Conservation (phyloP, 2,113 vertebrate species). For the Puffinus mauretanicus region DNA sequence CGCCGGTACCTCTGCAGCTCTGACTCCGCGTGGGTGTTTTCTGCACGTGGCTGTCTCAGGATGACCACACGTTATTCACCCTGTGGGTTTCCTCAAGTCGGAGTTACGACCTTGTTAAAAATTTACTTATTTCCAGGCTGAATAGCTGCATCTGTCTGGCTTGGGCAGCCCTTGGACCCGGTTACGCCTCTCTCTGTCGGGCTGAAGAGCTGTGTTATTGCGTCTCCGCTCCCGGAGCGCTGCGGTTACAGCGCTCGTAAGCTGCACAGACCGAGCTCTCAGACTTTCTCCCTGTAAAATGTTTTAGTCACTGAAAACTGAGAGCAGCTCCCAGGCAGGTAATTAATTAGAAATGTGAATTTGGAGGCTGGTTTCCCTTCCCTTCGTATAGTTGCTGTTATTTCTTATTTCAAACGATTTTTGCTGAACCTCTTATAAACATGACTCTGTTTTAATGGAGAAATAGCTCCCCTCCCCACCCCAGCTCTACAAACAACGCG, state of each 20-base stretch:
- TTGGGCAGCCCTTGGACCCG: not conserved
- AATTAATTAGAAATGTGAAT: slow-evolving; percentile 7
- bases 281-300: not conserved
- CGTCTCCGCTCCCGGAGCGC: not conserved
- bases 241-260: not conserved
- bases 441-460: not conserved
- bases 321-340: slow-evolving; percentile 34
- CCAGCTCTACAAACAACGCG: not conserved
- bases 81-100: not conserved
- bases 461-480: not conserved
- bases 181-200: not conserved
- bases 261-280: not conserved
- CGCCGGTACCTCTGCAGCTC: not conserved
- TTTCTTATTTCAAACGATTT: not conserved
- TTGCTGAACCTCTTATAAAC: not conserved
- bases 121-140: not conserved
- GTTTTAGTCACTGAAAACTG: not conserved
- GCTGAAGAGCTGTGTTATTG: not conserved
- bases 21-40: not conserved
- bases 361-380: not conserved
- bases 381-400: not conserved
- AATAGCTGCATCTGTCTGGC: not conserved
- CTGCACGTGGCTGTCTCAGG: not conserved
- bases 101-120: not conserved
- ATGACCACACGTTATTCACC: not conserved